Percentiles rank a stretch among this genome's conserved stretches.
Evolutionary conservation across 2,797 vertebrate genomes (phyloP).

Genomic region (Pogonophryne albipinna): DNA sequence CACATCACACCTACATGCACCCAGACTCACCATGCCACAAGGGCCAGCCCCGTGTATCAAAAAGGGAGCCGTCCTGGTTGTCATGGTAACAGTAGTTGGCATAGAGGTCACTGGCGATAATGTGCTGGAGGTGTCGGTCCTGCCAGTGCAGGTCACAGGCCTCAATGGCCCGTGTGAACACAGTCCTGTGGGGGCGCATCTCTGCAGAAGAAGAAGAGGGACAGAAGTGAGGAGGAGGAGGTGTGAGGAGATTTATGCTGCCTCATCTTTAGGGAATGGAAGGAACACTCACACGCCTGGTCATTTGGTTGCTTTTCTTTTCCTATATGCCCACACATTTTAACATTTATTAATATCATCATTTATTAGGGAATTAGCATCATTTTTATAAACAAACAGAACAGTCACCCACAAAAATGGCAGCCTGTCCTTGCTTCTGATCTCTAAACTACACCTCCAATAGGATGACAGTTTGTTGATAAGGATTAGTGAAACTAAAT

Average conservation of each 20-base stretch:
- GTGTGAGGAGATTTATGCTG: neutral
- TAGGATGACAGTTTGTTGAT: constrained; percentile 11
- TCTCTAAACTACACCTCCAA: neutral
- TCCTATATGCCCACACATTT: constrained; percentile 4
- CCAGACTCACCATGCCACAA: constrained; percentile 95
- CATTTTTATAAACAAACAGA: constrained; percentile 40
- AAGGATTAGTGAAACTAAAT: constrained; percentile 8
- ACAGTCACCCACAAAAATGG: constrained; percentile 29
- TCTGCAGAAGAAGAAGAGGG: constrained; percentile 83
- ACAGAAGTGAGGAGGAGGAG: constrained; percentile 8
- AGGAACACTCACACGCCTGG: neutral
- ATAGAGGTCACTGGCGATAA: constrained; percentile 96
- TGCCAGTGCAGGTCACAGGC: constrained; percentile 99
- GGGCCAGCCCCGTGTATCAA: constrained; percentile 96
- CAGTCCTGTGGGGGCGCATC: constrained; percentile 95
- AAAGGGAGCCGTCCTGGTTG: constrained; percentile 95
- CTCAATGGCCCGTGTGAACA: constrained; percentile 98
- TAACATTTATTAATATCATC: constrained; percentile 7
- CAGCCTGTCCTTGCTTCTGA: constrained; percentile 24
- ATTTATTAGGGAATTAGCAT: constrained; percentile 25
- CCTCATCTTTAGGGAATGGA: constrained; percentile 1
- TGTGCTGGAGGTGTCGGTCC: constrained; percentile 98
- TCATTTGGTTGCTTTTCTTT: constrained; percentile 5
- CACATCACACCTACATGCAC: neutral
- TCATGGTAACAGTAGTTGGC: constrained; percentile 99